Percentiles rank a stretch among this genome's conserved stretches.
Conservation (phyloP, 2,113 vertebrate genomes). For the Gymnogyps californianus region DNA sequence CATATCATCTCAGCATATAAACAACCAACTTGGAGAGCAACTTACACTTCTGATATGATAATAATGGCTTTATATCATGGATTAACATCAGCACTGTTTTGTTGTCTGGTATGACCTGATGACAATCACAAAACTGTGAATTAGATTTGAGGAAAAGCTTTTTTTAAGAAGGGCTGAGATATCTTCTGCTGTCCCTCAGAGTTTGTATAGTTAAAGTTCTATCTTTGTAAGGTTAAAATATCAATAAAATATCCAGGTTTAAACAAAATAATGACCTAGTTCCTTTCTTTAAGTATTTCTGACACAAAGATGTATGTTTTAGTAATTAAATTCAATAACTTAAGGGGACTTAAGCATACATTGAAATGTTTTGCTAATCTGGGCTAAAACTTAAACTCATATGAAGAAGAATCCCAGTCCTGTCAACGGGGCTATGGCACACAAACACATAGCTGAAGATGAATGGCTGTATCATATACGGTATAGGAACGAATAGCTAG, state of each 20-base stretch:
- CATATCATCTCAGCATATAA: background rate
- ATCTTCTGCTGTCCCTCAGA: background rate
- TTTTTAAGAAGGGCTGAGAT: background rate
- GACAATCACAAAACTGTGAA: background rate
- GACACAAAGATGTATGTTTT: background rate
- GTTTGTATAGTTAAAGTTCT: background rate
- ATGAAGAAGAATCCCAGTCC: background rate
- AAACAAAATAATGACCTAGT: background rate
- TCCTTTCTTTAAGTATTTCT: background rate
- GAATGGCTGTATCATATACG: background rate
- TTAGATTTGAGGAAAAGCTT: background rate
- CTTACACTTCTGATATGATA: background rate
- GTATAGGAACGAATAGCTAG: background rate
- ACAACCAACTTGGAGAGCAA: background rate
- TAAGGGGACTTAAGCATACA: background rate
- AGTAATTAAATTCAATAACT: background rate
- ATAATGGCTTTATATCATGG: background rate
- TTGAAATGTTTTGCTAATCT: background rate
- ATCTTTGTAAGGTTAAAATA: background rate
- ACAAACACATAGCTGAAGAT: background rate
- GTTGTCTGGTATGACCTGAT: background rate
- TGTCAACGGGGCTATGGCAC: background rate
- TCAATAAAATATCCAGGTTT: background rate
- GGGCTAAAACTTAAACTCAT: background rate
- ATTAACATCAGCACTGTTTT: background rate